Percentiles rank a stretch among this genome's conserved stretches.
Conservation (phyloP, 2,888 invertebrate genomes). For the Philopedon plagiatum region DNA sequence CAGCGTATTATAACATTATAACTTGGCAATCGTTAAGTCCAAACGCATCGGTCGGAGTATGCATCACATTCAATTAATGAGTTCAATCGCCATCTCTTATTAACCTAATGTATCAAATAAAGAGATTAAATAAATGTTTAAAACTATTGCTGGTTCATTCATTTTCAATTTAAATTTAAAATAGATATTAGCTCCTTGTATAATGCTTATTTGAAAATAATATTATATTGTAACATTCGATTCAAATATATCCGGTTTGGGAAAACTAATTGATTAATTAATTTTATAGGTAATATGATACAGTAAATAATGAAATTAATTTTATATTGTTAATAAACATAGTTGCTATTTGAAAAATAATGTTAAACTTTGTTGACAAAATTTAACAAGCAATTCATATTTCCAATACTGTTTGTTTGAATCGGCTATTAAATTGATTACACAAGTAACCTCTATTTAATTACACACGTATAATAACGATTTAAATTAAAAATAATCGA, state of each 20-base stretch:
- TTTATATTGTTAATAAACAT: constrained; percentile 24
- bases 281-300: constrained; percentile 34
- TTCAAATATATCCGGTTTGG: constrained; percentile 32
- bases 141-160: too few species aligned
- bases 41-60: too few species aligned
- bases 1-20: too few species aligned
- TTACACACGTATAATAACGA: too few species aligned
- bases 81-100: too few species aligned
- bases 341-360: not conserved
- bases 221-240: constrained; percentile 28
- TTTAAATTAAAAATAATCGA: too few species aligned
- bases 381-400: constrained; percentile 15
- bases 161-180: not conserved
- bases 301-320: constrained; percentile 27
- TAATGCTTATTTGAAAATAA: constrained; percentile 8
- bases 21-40: too few species aligned
- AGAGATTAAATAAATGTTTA: too few species aligned
- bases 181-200: not conserved
- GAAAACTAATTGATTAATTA: constrained; percentile 30
- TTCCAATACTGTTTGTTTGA: not conserved
- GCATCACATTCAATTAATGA: too few species aligned
- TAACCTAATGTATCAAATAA: too few species aligned
- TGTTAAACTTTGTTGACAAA: constrained; percentile 16
- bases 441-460: too few species aligned
- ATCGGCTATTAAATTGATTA: too few species aligned